Evolutionary conservation across 2,888 invertebrate species (phyloP).

Genomic region (Latrodectus elegans): DNA sequence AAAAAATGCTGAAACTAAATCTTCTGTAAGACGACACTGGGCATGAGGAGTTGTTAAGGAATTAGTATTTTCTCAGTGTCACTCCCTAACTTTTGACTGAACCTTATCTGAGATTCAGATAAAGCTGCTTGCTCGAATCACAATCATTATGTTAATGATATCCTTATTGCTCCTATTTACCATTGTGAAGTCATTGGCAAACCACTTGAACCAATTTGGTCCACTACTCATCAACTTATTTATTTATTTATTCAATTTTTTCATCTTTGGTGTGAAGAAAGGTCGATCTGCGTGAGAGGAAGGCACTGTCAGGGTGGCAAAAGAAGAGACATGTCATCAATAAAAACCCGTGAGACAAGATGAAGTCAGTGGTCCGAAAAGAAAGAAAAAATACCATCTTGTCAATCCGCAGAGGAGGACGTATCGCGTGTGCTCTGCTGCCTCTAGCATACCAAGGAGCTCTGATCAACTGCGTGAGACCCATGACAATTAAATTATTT

Average conservation of each 20-base stretch:
- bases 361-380: constrained; percentile 18
- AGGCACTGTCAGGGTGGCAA: constrained; percentile 44
- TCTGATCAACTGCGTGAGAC: constrained; percentile 28
- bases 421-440: constrained; percentile 12
- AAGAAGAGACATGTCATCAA: constrained; percentile 34
- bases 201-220: constrained; percentile 14
- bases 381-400: neutral
- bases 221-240: constrained; percentile 22
- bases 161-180: constrained; percentile 5
- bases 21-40: neutral
- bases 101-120: constrained; percentile 8
- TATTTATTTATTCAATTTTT: too few relatives aligned
- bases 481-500: constrained; percentile 25
- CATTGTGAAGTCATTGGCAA: constrained; percentile 24
- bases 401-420: constrained; percentile 11
- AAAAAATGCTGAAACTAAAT: neutral
- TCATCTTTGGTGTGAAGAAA: constrained; percentile 57
- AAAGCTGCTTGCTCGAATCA: neutral
- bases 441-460: constrained; percentile 28
- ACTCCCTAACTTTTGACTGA: neutral
- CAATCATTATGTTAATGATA: constrained; percentile 34
- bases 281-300: constrained; percentile 50
- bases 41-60: neutral
- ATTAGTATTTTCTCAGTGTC: constrained; percentile 15
- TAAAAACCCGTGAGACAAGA: constrained; percentile 56